Percentiles rank a stretch among this genome's conserved stretches.
Conservation (phyloP, 2,888 invertebrate species). For the Stenoptilia bipunctidactyla region DNA sequence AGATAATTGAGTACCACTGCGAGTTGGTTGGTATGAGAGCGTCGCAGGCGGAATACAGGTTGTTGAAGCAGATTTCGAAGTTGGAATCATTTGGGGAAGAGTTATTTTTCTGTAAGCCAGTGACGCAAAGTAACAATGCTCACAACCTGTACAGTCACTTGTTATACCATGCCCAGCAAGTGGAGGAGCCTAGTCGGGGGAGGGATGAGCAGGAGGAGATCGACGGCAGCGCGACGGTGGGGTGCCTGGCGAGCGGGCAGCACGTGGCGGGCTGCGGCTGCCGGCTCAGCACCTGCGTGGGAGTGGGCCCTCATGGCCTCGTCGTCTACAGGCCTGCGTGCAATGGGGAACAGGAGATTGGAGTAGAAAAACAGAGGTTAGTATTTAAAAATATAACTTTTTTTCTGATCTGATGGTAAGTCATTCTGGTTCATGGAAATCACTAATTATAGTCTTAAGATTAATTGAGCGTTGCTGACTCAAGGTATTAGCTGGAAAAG, state of each 20-base stretch:
- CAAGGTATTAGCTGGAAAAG: too few relatives aligned
- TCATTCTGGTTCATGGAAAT: too few relatives aligned
- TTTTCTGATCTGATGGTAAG: too few relatives aligned
- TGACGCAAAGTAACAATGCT: slow-evolving; percentile 72
- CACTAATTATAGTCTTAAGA: too few relatives aligned
- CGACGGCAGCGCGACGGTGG: slow-evolving; percentile 56
- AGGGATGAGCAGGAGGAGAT: slow-evolving; percentile 51
- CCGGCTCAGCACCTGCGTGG: slow-evolving; percentile 69
- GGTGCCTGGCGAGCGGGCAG: slow-evolving; percentile 54
- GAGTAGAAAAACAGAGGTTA: slow-evolving; percentile 75
- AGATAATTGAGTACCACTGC: slow-evolving; percentile 74
- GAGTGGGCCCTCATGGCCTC: slow-evolving; percentile 88
- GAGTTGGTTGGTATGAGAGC: slow-evolving; percentile 75
- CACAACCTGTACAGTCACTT: slow-evolving; percentile 83
- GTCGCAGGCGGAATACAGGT: slow-evolving; percentile 86
- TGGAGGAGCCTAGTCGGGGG: slow-evolving; percentile 57
- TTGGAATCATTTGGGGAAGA: slow-evolving; percentile 88
- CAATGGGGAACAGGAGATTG: slow-evolving; percentile 69
- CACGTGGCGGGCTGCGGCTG: slow-evolving; percentile 57
- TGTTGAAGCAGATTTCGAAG: slow-evolving; percentile 84
- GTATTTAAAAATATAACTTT: too few relatives aligned
- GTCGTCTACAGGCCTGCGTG: slow-evolving; percentile 73
- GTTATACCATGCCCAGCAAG: slow-evolving; percentile 72
- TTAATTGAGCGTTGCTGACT: too few relatives aligned
- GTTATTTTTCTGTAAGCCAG: slow-evolving; percentile 80